A percentile compares a stretch with the other conserved stretches of the same genome.
Evolutionary conservation across 1,140 invertebrate genomes (phyloP).

Genomic region (Teleogryllus occipitalis): DNA sequence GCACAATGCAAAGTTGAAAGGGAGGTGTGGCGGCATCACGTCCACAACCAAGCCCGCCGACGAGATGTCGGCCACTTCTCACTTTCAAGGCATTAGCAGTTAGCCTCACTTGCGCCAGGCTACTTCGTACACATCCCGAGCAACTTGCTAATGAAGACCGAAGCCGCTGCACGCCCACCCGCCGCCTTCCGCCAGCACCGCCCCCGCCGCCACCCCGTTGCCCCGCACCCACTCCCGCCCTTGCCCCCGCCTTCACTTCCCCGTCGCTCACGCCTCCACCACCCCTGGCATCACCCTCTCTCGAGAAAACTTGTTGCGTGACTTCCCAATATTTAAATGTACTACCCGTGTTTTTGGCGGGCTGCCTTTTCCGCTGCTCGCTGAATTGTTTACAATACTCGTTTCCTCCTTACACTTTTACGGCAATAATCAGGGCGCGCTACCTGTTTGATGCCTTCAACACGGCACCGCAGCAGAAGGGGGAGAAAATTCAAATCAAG

Average conservation of each 20-base stretch:
- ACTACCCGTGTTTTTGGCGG: background rate
- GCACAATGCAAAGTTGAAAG: too few relatives aligned
- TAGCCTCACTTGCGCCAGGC: background rate
- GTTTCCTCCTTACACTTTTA: constrained; percentile 4
- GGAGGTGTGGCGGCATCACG: background rate
- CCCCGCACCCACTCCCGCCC: too few relatives aligned
- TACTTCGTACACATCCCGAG: background rate
- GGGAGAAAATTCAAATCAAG: constrained; percentile 1
- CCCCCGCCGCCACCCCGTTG: too few relatives aligned
- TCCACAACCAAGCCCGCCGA: background rate
- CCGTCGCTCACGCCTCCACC: background rate
- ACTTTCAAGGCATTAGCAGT: background rate
- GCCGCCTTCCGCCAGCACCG: background rate
- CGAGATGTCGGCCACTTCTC: background rate
- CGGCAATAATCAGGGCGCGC: background rate
- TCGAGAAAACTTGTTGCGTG: background rate
- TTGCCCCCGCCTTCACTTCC: background rate
- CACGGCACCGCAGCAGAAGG: background rate
- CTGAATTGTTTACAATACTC: constrained; percentile 5
- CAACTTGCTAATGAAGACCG: background rate
- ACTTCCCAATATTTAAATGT: background rate
- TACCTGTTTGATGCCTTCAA: background rate
- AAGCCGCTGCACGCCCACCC: background rate
- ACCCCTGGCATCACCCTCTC: background rate
- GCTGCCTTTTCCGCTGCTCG: background rate